These are phyloP conservation scores for Archips xylosteana DNA, from an alignment of 2,888 invertebrate species.

Conservation along the genomic window DNA sequence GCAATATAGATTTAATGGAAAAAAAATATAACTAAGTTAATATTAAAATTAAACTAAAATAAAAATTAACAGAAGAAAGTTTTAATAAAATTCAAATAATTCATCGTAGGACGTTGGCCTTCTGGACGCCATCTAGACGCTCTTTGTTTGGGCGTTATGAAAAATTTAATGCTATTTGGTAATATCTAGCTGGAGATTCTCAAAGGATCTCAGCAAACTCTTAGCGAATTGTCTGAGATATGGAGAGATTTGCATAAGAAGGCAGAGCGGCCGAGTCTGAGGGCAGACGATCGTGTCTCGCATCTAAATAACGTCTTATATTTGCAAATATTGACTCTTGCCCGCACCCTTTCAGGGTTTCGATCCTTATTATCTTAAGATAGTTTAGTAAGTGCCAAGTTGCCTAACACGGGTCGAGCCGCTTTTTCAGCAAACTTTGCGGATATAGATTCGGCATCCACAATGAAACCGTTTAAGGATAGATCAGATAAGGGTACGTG, in stretches of 20 bases:
- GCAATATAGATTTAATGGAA: too few species aligned
- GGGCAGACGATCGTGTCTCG: slow-evolving; percentile 78
- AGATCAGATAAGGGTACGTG: slow-evolving; percentile 47
- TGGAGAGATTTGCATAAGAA: slow-evolving; percentile 78
- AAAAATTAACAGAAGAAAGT: not conserved
- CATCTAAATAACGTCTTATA: slow-evolving; percentile 84
- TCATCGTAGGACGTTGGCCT: not conserved
- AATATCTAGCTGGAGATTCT: slow-evolving; percentile 63
- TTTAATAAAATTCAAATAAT: not conserved
- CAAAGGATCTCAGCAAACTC: slow-evolving; percentile 73
- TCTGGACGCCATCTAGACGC: not conserved
- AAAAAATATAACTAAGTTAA: too few species aligned
- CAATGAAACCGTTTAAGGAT: slow-evolving; percentile 48
- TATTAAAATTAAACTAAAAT: not conserved
- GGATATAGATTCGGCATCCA: slow-evolving; percentile 45
- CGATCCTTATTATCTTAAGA: slow-evolving; percentile 77
- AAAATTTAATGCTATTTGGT: slow-evolving; percentile 70
- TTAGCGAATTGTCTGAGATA: slow-evolving; percentile 77
- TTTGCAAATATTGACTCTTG: slow-evolving; percentile 83
- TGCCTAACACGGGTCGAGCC: slow-evolving; percentile 63
- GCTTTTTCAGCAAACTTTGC: slow-evolving; percentile 57
- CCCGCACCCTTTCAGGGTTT: slow-evolving; percentile 76
- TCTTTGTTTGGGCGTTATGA: slow-evolving; percentile 68
- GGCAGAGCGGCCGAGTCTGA: slow-evolving; percentile 66
- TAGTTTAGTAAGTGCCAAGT: slow-evolving; percentile 74